Percentiles rank a stretch among this genome's conserved stretches.
Evolutionary conservation across 2,888 invertebrate genomes (phyloP).

Genomic region (Xylophagus ater): DNA sequence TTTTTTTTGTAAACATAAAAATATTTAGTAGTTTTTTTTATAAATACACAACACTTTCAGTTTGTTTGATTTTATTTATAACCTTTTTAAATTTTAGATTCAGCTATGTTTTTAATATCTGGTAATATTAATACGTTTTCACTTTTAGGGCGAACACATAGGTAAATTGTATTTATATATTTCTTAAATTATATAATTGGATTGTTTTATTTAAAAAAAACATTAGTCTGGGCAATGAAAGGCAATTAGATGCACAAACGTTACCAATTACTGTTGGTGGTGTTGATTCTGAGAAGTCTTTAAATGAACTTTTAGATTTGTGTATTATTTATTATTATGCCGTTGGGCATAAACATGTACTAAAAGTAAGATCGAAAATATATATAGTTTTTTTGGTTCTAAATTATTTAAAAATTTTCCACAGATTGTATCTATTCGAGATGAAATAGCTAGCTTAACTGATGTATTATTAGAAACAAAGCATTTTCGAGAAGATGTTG

Average conservation of each 20-base stretch:
- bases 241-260: constrained; percentile 3
- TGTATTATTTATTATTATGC: constrained; percentile 35
- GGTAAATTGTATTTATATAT: constrained; percentile 20
- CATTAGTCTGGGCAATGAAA: constrained; percentile 6
- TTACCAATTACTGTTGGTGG: constrained; percentile 24
- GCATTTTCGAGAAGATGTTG: constrained; percentile 32
- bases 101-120: constrained; percentile 30
- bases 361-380: constrained; percentile 24
- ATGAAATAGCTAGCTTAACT: constrained; percentile 36
- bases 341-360: constrained; percentile 37
- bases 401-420: constrained; percentile 3
- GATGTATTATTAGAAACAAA: constrained; percentile 35
- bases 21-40: constrained; percentile 5
- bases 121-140: constrained; percentile 30
- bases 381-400: constrained; percentile 1
- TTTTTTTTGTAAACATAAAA: constrained; percentile 7
- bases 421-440: constrained; percentile 35
- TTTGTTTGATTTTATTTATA: too few relatives aligned
- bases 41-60: too few relatives aligned
- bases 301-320: constrained; percentile 34
- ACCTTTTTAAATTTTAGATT: constrained; percentile 22
- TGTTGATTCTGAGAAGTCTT: constrained; percentile 23
- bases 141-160: constrained; percentile 28
- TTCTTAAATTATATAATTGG: neutral
- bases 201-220: neutral